phyloP scores from a whole-genome alignment of 2,888 invertebrate genomes.

The Ctena decussata region DNA sequence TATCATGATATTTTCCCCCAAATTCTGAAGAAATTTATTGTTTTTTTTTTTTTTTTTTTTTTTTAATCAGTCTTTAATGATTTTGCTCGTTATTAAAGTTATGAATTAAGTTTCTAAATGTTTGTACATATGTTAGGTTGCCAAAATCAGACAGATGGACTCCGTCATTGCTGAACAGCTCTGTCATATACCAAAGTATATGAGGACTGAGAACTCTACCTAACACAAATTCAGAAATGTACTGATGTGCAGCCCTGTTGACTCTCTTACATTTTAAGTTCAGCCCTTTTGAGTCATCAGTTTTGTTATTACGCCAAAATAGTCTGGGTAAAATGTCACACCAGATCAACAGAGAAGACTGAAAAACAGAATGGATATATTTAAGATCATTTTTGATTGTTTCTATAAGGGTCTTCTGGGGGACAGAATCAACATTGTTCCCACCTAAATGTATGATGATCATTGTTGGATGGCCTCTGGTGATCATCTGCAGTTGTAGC shows the following conservation, averaged over 20 bases:
- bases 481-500: not conserved
- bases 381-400: not conserved
- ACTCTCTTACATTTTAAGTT: not conserved
- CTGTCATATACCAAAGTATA: not conserved
- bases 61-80: not conserved
- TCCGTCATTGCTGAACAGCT: too few relatives aligned
- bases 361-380: not conserved
- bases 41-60: not conserved
- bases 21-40: not conserved
- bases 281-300: not conserved
- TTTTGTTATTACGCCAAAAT: not conserved
- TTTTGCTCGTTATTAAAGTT: not conserved
- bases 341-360: not conserved
- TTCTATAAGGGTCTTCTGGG: not conserved
- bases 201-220: not conserved
- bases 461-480: not conserved
- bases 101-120: not conserved
- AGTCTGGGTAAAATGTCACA: conserved; percentile 6
- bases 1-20: not conserved
- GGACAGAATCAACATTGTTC: too few relatives aligned
- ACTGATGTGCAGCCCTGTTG: not conserved
- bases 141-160: not conserved
- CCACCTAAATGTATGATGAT: not conserved
- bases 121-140: not conserved
- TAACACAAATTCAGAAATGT: not conserved